Evolutionary conservation across 2,888 invertebrate genomes (phyloP).

Genomic region (Ctena decussata): DNA sequence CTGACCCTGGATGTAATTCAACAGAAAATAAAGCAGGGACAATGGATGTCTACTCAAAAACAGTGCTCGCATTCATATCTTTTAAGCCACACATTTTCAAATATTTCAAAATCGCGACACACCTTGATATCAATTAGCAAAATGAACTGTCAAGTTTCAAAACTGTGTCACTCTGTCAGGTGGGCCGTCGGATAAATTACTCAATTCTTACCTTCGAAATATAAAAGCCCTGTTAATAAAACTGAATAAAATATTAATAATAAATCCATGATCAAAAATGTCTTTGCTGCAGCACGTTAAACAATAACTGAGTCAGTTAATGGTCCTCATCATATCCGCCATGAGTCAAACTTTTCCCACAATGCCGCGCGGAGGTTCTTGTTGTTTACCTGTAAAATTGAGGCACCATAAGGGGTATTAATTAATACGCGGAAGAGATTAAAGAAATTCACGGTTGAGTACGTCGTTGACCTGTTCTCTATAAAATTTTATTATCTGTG

Average conservation of each 20-base stretch:
- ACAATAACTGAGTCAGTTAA: neutral
- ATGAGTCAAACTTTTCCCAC: constrained; percentile 63
- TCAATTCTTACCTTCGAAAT: neutral
- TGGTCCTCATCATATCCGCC: constrained; percentile 42
- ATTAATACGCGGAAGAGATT: neutral
- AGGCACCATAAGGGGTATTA: constrained; percentile 42
- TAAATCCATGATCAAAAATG: constrained; percentile 8
- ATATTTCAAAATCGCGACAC: constrained; percentile 1
- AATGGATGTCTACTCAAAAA: no score
- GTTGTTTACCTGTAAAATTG: constrained; percentile 59
- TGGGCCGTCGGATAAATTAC: neutral
- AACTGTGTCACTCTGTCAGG: constrained; percentile 10
- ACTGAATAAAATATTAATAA: neutral
- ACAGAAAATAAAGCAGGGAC: no score
- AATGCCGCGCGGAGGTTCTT: constrained; percentile 34
- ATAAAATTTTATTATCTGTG: no score
- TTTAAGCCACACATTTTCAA: neutral
- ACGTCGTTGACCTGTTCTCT: neutral
- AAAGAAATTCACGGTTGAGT: neutral
- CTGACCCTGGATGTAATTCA: no score
- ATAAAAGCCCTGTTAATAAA: neutral
- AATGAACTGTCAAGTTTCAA: constrained; percentile 16
- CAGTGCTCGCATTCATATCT: no score
- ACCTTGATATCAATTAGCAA: constrained; percentile 8
- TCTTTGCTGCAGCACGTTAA: neutral